Percentiles rank a stretch among this genome's conserved stretches.
Evolutionary conservation across 23 tunicate genomes (phyloP).

Genomic region (Phallusia fumigata): DNA sequence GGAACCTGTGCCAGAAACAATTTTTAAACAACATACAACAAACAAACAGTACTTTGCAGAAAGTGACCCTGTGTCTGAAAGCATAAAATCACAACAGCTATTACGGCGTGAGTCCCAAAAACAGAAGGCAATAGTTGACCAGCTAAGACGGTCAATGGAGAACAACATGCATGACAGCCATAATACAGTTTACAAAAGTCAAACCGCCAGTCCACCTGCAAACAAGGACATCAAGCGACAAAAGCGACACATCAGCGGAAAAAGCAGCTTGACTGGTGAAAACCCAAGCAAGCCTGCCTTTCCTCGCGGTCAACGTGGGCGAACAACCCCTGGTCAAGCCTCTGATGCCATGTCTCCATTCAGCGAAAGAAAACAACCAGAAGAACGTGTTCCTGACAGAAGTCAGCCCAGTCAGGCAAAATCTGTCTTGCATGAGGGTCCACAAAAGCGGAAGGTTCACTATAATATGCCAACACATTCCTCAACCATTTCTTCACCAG

Average conservation of each 20-base stretch:
- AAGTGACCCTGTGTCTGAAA: not conserved
- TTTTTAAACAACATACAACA: not conserved
- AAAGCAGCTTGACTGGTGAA: conserved; percentile 50
- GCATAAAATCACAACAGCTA: not conserved
- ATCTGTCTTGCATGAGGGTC: conserved; percentile 58
- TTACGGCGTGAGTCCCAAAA: not conserved
- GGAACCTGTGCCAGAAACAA: not conserved
- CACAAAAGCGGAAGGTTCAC: conserved; percentile 35
- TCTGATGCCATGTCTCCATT: not conserved
- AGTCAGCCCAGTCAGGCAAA: conserved; percentile 43
- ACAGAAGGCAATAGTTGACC: not conserved
- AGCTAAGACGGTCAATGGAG: not conserved
- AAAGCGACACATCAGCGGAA: conserved; percentile 50
- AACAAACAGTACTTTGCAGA: not conserved
- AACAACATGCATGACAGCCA: not conserved
- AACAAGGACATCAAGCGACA: conserved; percentile 28
- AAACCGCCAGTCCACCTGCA: conserved; percentile 14
- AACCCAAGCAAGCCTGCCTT: conserved; percentile 19
- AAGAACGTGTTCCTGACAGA: not conserved
- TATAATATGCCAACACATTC: conserved; percentile 38
- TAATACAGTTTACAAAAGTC: not conserved
- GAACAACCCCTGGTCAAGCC: conserved; percentile 26
- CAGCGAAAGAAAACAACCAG: not conserved
- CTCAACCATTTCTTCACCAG: conserved; percentile 41
- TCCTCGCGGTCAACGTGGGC: conserved; percentile 17